Percentiles rank a stretch among this genome's conserved stretches.
These are phyloP conservation scores for Suricata suricatta DNA, from an alignment of 2,113 vertebrate genomes.

Conservation along the genomic window DNA sequence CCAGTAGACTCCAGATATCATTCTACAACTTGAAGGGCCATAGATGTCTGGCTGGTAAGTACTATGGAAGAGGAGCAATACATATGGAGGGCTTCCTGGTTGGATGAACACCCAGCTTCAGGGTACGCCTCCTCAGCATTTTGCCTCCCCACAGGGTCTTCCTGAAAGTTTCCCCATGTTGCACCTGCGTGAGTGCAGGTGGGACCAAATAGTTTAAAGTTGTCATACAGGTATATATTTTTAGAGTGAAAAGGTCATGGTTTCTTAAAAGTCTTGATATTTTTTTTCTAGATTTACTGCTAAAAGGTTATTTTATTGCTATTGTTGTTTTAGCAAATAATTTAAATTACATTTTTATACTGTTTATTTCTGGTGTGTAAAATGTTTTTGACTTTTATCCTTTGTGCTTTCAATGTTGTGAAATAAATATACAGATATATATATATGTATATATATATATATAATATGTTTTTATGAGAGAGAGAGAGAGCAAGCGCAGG, in stretches of 20 bases:
- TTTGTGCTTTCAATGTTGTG: not conserved
- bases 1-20: not conserved
- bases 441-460: too few relatives aligned
- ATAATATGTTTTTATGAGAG: too few relatives aligned
- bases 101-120: not conserved
- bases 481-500: too few relatives aligned
- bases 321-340: not conserved
- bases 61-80: not conserved
- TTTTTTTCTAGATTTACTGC: not conserved
- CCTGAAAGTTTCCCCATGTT: not conserved
- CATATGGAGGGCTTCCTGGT: not conserved
- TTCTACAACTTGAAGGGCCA: not conserved
- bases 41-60: not conserved
- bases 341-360: conserved; percentile 22
- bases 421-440: not conserved
- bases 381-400: not conserved
- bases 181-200: not conserved
- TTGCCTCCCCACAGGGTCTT: not conserved
- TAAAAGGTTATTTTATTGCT: not conserved
- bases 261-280: not conserved
- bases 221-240: not conserved
- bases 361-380: not conserved
- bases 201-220: not conserved
- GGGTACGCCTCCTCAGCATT: not conserved
- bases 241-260: not conserved